Evolutionary conservation across 2,888 invertebrate genomes (phyloP).

Genomic region (Acronicta leporina): DNA sequence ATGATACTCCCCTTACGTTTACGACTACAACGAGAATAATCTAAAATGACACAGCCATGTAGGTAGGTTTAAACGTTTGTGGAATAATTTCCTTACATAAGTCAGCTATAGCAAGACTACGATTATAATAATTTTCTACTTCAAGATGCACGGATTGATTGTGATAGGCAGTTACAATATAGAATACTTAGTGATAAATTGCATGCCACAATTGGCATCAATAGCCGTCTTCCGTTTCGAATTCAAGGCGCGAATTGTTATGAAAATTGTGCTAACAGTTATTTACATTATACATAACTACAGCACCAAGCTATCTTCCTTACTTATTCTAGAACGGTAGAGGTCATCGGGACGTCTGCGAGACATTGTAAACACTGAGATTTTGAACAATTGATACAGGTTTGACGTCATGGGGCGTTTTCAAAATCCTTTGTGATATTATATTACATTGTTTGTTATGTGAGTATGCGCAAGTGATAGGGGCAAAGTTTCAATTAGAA

Average conservation of each 20-base stretch:
- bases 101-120: too few relatives aligned
- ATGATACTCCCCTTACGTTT: too few relatives aligned
- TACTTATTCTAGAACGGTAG: not conserved
- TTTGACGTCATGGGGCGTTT: not conserved
- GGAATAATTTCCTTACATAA: too few relatives aligned
- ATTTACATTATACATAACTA: not conserved
- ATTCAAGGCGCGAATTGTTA: conserved; percentile 39
- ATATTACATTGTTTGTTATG: not conserved
- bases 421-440: not conserved
- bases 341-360: not conserved
- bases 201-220: conserved; percentile 44
- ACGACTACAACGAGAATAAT: too few relatives aligned
- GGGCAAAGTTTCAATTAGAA: too few relatives aligned
- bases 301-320: not conserved
- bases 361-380: not conserved
- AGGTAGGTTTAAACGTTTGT: too few relatives aligned
- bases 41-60: too few relatives aligned
- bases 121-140: not conserved
- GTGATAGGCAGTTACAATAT: conserved; percentile 39
- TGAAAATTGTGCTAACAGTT: conserved; percentile 24
- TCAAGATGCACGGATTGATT: conserved; percentile 29
- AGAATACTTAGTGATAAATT: conserved; percentile 43
- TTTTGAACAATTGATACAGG: too few relatives aligned
- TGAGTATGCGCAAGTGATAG: not conserved
- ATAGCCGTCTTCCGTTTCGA: conserved; percentile 36